phyloP scores from a whole-genome alignment of 1,140 invertebrate species.

The Microplitis mediator region DNA sequence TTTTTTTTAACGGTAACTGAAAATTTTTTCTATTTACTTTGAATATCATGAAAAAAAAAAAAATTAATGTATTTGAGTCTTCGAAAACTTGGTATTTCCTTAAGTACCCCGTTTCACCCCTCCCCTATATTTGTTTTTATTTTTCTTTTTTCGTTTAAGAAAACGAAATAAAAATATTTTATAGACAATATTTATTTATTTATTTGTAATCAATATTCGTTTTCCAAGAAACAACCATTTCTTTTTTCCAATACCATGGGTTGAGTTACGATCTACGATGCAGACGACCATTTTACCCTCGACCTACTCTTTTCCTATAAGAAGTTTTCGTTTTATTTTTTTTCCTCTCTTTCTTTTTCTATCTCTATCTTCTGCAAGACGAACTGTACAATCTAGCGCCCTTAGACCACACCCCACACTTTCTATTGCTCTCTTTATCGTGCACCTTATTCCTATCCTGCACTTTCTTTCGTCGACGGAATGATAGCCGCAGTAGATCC shows the following conservation, averaged over 20 bases:
- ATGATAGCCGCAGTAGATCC: slow-evolving; percentile 33
- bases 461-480: slow-evolving; percentile 10
- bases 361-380: neutral
- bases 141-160: neutral
- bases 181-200: neutral
- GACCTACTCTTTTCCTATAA: slow-evolving; percentile 4
- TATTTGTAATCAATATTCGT: slow-evolving; percentile 11
- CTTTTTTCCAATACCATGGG: slow-evolving; percentile 10
- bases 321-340: neutral
- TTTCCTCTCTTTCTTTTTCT: neutral
- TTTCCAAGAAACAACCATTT: slow-evolving; percentile 1
- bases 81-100: no score
- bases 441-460: neutral
- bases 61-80: no score
- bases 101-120: no score
- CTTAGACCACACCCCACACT: slow-evolving; percentile 9
- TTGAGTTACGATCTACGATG: slow-evolving; percentile 32
- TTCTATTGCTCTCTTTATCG: neutral
- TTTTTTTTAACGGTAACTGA: no score
- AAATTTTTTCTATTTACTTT: no score
- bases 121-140: no score
- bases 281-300: slow-evolving; percentile 29
- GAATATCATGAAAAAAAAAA: no score
- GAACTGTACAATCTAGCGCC: neutral
- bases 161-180: neutral